Percentiles rank a stretch among this genome's conserved stretches.
Conservation (phyloP, 2,888 invertebrate species). For the Zygogramma bicolorata region DNA sequence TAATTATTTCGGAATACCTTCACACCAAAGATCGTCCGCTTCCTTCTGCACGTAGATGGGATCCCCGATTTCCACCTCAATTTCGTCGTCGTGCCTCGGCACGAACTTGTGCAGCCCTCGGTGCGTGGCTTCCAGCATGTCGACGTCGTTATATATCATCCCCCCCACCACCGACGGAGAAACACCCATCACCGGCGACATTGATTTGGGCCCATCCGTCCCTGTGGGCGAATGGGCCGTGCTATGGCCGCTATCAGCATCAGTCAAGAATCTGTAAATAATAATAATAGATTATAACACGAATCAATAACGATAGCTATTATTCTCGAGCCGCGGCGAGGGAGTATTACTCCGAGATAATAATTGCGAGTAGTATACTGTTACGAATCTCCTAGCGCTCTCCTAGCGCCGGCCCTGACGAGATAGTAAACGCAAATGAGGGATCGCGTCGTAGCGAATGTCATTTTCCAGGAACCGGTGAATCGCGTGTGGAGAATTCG, state of each 20-base stretch:
- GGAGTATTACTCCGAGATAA: too few relatives aligned
- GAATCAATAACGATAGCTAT: too few relatives aligned
- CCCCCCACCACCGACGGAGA: slow-evolving; percentile 77
- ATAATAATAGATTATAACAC: too few relatives aligned
- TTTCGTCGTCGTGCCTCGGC: slow-evolving; percentile 94
- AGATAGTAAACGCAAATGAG: too few relatives aligned
- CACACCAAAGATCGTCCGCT: slow-evolving; percentile 97
- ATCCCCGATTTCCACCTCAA: slow-evolving; percentile 97
- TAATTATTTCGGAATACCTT: too few relatives aligned
- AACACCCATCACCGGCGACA: slow-evolving; percentile 75
- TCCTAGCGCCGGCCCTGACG: too few relatives aligned
- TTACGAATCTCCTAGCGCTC: too few relatives aligned
- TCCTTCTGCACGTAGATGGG: slow-evolving; percentile 97
- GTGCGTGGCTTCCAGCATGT: slow-evolving; percentile 89
- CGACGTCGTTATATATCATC: slow-evolving; percentile 77
- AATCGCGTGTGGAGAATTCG: too few relatives aligned
- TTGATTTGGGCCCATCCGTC: slow-evolving; percentile 86
- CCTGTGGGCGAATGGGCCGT: slow-evolving; percentile 87
- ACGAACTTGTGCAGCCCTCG: slow-evolving; percentile 96
- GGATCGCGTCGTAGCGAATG: too few relatives aligned
- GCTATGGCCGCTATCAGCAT: slow-evolving; percentile 91
- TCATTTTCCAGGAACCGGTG: too few relatives aligned
- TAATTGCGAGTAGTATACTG: too few relatives aligned
- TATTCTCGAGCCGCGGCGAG: too few relatives aligned
- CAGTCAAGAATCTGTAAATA: slow-evolving; percentile 74